Conservation (phyloP, 2,888 invertebrate genomes). For the Anticlea derivata region DNA sequence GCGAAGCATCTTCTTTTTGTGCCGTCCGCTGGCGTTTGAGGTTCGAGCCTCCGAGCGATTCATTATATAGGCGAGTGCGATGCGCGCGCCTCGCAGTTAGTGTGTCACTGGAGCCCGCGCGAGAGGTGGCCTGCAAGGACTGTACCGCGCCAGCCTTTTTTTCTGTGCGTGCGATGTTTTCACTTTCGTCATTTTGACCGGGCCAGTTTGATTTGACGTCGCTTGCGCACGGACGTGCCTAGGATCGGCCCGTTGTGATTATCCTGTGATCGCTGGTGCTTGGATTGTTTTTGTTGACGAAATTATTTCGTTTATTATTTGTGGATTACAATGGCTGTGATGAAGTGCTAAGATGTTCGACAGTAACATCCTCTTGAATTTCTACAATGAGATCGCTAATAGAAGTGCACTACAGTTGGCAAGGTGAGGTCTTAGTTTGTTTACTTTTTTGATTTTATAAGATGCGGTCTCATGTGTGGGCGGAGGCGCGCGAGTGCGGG, state of each 20-base stretch:
- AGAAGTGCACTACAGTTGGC: slow-evolving; percentile 82
- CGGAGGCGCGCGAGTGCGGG: slow-evolving; percentile 37
- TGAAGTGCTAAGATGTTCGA: slow-evolving; percentile 82
- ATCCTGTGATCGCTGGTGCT: slow-evolving; percentile 79
- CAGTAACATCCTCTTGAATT: slow-evolving; percentile 77
- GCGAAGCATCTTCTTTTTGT: slow-evolving; percentile 80
- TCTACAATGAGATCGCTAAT: slow-evolving; percentile 82
- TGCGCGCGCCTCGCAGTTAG: slow-evolving; percentile 79
- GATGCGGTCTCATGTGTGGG: slow-evolving; percentile 49
- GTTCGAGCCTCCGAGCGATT: slow-evolving; percentile 71
- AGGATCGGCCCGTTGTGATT: slow-evolving; percentile 74
- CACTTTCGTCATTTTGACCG: slow-evolving; percentile 84
- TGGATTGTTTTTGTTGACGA: slow-evolving; percentile 73
- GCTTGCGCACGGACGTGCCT: slow-evolving; percentile 82
- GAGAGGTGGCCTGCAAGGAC: slow-evolving; percentile 82
- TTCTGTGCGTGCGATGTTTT: slow-evolving; percentile 83
- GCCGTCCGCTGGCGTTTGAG: slow-evolving; percentile 75
- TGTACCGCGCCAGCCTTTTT: slow-evolving; percentile 79
- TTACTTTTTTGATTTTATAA: slow-evolving; percentile 63
- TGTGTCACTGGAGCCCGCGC: slow-evolving; percentile 81
- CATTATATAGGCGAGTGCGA: slow-evolving; percentile 81
- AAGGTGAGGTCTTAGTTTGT: slow-evolving; percentile 77
- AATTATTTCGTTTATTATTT: slow-evolving; percentile 50
- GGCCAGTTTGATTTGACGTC: slow-evolving; percentile 82
- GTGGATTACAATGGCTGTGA: slow-evolving; percentile 80